Conservation (phyloP, 37 sponge, comb jelly and placozoan species). For the Crambe crambe region DNA sequence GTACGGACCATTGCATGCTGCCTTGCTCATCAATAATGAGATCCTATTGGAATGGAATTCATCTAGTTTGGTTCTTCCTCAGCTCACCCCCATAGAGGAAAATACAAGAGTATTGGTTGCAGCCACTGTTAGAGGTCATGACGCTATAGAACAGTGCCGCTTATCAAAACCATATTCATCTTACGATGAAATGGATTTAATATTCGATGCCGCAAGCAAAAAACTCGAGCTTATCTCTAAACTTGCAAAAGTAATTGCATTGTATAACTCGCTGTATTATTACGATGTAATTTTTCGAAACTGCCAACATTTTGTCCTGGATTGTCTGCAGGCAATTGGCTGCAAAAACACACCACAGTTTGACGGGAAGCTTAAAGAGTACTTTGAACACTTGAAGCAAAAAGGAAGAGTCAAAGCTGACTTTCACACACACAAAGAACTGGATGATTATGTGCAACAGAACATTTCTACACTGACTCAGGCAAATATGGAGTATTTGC, state of each 20-base stretch:
- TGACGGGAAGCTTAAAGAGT: background rate
- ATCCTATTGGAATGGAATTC: background rate
- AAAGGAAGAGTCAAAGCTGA: background rate
- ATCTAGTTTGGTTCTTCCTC: constrained; percentile 1
- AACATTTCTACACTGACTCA: background rate
- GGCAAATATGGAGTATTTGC: constrained; percentile 10
- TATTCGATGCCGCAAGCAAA: background rate
- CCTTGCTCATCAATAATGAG: background rate
- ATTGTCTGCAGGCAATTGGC: background rate
- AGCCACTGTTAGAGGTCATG: background rate
- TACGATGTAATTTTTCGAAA: constrained; percentile 5
- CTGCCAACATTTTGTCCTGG: constrained; percentile 18
- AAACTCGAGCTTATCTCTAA: background rate
- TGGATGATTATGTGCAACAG: background rate
- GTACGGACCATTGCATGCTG: background rate
- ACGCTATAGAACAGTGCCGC: background rate
- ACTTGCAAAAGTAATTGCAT: constrained; percentile 14
- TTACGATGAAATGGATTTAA: background rate
- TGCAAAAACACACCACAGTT: background rate
- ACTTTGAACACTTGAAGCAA: background rate
- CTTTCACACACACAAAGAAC: constrained; percentile 16
- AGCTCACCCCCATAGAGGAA: background rate
- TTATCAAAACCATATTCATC: background rate
- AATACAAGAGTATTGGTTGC: background rate
- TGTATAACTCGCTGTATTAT: background rate